Conservation (phyloP, 2,797 vertebrate genomes). For the Dallia pectoralis region DNA sequence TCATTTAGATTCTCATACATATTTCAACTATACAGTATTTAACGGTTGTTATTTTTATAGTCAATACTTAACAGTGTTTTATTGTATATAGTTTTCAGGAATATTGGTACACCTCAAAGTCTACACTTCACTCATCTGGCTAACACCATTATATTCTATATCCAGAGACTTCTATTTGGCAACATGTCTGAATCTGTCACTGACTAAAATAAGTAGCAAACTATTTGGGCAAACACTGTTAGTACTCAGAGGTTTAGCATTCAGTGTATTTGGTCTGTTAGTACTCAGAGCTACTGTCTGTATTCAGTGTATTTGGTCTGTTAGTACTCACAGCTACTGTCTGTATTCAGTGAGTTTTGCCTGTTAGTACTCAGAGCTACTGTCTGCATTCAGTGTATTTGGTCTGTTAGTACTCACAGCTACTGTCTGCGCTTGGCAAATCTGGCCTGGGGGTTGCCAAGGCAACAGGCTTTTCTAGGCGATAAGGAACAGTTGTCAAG, state of each 20-base stretch:
- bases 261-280: not conserved
- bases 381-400: too few species aligned
- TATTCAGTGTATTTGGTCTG: too few species aligned
- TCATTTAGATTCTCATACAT: too few species aligned
- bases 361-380: too few species aligned
- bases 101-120: not conserved
- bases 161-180: too few species aligned
- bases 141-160: too few species aligned
- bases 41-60: not conserved
- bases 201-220: not conserved
- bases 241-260: too few species aligned
- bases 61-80: not conserved
- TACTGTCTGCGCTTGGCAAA: too few species aligned
- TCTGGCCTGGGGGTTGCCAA: conserved; percentile 9
- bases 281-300: not conserved
- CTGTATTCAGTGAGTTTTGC: too few species aligned
- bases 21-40: not conserved
- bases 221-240: not conserved
- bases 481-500: not conserved
- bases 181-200: not conserved
- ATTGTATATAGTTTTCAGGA: not conserved
- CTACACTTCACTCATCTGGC: not conserved
- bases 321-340: too few species aligned
- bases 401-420: too few species aligned
- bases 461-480: conserved; percentile 2